Conservation (phyloP, 1,140 invertebrate genomes). For the Procambarus virginalis region DNA sequence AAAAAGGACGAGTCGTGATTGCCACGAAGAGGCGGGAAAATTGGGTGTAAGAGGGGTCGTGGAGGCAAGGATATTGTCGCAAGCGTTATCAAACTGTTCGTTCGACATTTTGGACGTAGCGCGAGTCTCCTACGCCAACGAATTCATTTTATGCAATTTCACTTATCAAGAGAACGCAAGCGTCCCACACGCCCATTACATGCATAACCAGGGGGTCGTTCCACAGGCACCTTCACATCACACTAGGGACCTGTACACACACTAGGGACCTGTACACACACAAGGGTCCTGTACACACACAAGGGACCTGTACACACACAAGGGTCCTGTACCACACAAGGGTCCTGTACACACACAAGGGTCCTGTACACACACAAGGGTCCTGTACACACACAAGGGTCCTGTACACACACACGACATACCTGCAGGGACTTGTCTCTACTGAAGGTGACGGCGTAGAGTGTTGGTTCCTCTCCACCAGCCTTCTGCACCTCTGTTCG, state of each 20-base stretch:
- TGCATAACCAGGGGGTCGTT: too few species aligned
- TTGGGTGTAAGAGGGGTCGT: too few species aligned
- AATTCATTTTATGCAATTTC: too few species aligned
- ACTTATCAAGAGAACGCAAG: too few species aligned
- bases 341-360: background rate
- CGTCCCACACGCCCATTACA: too few species aligned
- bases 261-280: too few species aligned
- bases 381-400: background rate
- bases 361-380: background rate
- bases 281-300: background rate
- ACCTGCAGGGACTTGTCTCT: background rate
- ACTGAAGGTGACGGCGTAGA: conserved; percentile 1
- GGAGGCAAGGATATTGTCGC: too few species aligned
- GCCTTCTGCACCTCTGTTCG: background rate
- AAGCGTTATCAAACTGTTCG: too few species aligned
- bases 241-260: background rate
- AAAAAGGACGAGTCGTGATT: background rate
- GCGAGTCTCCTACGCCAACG: too few species aligned
- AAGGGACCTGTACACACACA: background rate
- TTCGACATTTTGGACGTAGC: too few species aligned
- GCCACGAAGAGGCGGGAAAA: background rate
- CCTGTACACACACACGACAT: background rate
- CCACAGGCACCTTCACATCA: too few species aligned
- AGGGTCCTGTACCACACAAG: too few species aligned
- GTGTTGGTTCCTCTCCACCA: background rate